Evolutionary conservation across 2,888 invertebrate genomes (phyloP), one percentile per base, ranked within the genome.

Genomic region (Dryobota labecula): DNA sequence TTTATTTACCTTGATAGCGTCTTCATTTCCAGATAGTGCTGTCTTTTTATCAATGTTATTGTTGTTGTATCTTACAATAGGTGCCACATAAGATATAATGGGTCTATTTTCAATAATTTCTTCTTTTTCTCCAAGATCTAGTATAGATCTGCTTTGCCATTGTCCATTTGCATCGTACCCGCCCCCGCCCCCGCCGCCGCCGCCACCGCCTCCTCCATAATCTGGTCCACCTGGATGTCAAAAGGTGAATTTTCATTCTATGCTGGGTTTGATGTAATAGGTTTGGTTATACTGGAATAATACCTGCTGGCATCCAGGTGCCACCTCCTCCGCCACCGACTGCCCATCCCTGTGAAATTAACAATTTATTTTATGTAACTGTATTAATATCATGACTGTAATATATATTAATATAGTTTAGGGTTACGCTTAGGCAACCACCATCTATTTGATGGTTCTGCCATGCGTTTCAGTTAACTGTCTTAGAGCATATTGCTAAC

Each of bases 281-380:
- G 69, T 61, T 75, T 73, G 61, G 67, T 88, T 89, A 91, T 85
- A 94, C 84, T 84, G 92, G 91, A 73, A 93, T 89, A 86, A 93
- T 94, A 95, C 95, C 95, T 95, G 95, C 95, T 77, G 96, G 94
- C 89, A 96, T 95, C 90, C 96, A 96, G 5, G 92, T 91, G 1
- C 96, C 95, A 0, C 96, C 95, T 2, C 94, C 93, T 0, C 93
- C 94, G 0, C 96, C 94, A 49, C 94, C 92, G 0, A 96, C 92
- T 18, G 94, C 92, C 90, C 95, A 96, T 3, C 96, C 95, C 91
- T 96, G 85, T n/a, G 73, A 88, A 90, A 58, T 45, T 53, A 4
- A 7, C 8, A 49, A 11, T 45, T 38, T 8, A 6, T 24, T 30
- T 30, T 20, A 33, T 49, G 4, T 24, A 49, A 49, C 24, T 24